Evolutionary conservation across 1,140 invertebrate genomes (phyloP).

Genomic region (Melipona quadrifasciata): DNA sequence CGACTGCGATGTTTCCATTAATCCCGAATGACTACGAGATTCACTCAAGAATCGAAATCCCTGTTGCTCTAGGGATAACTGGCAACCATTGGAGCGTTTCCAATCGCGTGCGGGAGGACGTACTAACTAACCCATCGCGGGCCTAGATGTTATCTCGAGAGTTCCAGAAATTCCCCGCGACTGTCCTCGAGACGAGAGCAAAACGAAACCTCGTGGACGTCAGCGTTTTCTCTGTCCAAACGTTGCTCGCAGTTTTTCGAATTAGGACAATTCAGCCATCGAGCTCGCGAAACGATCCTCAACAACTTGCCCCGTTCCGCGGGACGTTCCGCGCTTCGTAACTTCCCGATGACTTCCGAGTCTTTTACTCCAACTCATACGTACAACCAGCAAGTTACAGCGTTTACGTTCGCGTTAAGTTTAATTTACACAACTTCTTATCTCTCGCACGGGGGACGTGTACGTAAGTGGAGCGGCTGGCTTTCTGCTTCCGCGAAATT

Average conservation of each 20-base stretch:
- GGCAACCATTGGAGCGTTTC: not conserved
- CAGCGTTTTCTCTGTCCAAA: not conserved
- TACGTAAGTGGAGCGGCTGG: slow-evolving; percentile 40
- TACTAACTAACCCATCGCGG: slow-evolving; percentile 2
- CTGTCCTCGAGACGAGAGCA: too few species aligned
- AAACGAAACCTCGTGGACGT: slow-evolving; percentile 7
- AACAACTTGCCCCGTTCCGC: not conserved
- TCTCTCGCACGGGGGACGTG: slow-evolving; percentile 56
- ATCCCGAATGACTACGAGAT: not conserved
- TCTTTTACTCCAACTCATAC: slow-evolving; percentile 17
- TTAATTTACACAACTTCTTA: slow-evolving; percentile 68
- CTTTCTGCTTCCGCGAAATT: slow-evolving; percentile 48
- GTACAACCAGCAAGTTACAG: slow-evolving; percentile 60
- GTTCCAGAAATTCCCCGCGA: slow-evolving; percentile 12
- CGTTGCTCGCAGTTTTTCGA: slow-evolving; percentile 9
- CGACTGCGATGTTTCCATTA: not conserved
- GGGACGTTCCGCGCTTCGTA: slow-evolving; percentile 17
- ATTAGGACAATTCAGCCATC: slow-evolving; percentile 1
- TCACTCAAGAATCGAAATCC: not conserved
- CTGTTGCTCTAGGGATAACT: not conserved
- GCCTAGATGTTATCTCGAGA: slow-evolving; percentile 23
- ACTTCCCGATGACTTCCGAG: slow-evolving; percentile 36
- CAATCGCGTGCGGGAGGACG: not conserved
- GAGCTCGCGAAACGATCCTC: not conserved
- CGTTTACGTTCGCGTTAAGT: slow-evolving; percentile 66